A percentile compares a stretch with the other conserved stretches of the same genome.
phyloP scores from a whole-genome alignment of 1,140 invertebrate species.

The honey bee (Apis mellifera) region DNA sequence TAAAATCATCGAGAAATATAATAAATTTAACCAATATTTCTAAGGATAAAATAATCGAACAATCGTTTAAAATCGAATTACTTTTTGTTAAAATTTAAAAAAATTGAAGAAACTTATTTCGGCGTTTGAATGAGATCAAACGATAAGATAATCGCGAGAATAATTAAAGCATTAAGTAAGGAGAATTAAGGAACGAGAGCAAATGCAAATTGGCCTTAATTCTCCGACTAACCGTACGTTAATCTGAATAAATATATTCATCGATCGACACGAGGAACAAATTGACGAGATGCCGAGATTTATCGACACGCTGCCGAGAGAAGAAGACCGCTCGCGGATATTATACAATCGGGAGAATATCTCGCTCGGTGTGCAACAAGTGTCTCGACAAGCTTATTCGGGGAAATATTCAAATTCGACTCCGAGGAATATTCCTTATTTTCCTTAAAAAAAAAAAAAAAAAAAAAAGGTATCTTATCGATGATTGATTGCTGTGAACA shows the following conservation, averaged over 20 bases:
- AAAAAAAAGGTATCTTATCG: conserved; percentile 50
- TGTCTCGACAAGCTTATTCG: conserved; percentile 45
- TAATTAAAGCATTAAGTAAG: too few species aligned
- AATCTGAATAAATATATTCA: neutral
- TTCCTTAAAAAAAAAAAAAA: neutral
- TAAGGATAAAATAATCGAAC: too few species aligned
- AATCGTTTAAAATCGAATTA: too few species aligned
- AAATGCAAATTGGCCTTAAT: too few species aligned
- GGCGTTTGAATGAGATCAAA: too few species aligned
- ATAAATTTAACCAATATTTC: too few species aligned
- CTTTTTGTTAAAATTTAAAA: too few species aligned
- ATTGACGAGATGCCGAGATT: neutral
- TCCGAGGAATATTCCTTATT: conserved; percentile 22
- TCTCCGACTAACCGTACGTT: too few species aligned
- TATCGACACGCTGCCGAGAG: conserved; percentile 8
- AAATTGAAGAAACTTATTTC: too few species aligned
- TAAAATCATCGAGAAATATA: too few species aligned
- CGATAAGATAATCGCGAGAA: too few species aligned
- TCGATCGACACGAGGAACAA: neutral
- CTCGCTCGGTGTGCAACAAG: conserved; percentile 53
- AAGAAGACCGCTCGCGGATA: neutral
- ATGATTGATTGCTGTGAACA: conserved; percentile 14
- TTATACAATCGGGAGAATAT: conserved; percentile 46
- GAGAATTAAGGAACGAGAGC: too few species aligned
- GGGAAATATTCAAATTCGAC: conserved; percentile 40